Percentiles rank a stretch among this genome's conserved stretches.
These are phyloP conservation scores for Tiliqua scincoides DNA, from an alignment of 2,113 vertebrate genomes.

Conservation along the genomic window DNA sequence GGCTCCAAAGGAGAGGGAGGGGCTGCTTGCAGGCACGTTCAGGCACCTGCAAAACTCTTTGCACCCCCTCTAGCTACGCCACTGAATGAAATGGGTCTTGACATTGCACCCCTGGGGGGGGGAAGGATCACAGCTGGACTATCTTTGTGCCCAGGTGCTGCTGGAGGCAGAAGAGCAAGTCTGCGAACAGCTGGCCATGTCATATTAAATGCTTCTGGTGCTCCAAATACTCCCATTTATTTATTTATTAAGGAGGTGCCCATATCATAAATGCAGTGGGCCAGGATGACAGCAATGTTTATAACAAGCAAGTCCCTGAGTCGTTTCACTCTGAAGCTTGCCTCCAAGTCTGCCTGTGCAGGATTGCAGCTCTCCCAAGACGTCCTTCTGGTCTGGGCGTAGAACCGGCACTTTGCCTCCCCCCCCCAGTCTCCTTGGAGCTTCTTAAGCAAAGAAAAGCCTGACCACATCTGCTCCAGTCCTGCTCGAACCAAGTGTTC, in stretches of 20 bases:
- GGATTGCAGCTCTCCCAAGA: background rate
- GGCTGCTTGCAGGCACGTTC: no score
- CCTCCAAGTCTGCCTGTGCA: no score
- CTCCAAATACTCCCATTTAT: background rate
- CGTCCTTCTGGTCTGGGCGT: no score
- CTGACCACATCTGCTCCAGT: background rate
- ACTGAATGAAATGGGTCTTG: background rate
- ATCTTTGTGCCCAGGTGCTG: background rate
- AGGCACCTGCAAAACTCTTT: no score
- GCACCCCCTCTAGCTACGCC: no score
- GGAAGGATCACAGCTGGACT: background rate
- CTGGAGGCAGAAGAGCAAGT: background rate
- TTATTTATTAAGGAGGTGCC: background rate
- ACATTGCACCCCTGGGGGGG: no score
- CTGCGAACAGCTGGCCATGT: no score
- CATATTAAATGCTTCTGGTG: background rate
- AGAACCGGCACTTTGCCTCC: no score
- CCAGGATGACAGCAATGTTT: background rate
- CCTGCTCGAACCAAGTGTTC: background rate
- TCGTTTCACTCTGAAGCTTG: background rate
- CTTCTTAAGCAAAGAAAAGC: background rate
- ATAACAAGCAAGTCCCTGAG: background rate
- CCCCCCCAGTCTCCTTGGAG: no score
- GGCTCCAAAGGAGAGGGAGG: no score
- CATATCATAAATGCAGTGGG: no score